Evolutionary conservation across 2,888 invertebrate genomes (phyloP).

Genomic region (Latrodectus elegans): DNA sequence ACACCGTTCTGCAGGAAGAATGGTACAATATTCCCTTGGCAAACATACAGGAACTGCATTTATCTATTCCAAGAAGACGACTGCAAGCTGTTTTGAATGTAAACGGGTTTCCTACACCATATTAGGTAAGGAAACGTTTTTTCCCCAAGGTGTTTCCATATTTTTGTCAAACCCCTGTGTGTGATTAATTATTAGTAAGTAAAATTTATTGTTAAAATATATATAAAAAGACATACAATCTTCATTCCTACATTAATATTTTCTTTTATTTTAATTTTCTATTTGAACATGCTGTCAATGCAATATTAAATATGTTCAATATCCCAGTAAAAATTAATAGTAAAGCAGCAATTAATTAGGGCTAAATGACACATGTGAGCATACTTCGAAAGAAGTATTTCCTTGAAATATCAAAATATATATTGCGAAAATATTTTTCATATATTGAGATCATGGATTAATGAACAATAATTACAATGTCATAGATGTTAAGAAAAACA

Average conservation of each 20-base stretch:
- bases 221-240: not conserved
- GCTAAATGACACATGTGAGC: not conserved
- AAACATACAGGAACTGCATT: too few species aligned
- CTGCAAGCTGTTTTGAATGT: too few species aligned
- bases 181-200: too few species aligned
- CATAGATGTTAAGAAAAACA: slow-evolving; percentile 31
- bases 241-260: not conserved
- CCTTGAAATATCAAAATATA: slow-evolving; percentile 66
- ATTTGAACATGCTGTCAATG: not conserved
- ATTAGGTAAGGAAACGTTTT: too few species aligned
- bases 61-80: too few species aligned
- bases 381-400: not conserved
- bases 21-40: too few species aligned
- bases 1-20: too few species aligned
- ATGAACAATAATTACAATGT: slow-evolving; percentile 49
- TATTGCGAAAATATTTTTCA: slow-evolving; percentile 56
- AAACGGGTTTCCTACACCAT: too few species aligned
- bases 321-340: not conserved
- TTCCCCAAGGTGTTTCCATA: too few species aligned
- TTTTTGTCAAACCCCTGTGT: too few species aligned
- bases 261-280: not conserved
- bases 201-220: not conserved
- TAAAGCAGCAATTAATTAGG: not conserved
- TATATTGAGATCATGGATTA: slow-evolving; percentile 48
- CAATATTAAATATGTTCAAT: not conserved